These are phyloP conservation scores for Apotomis betuletana DNA, from an alignment of 2,888 invertebrate genomes.

Conservation along the genomic window DNA sequence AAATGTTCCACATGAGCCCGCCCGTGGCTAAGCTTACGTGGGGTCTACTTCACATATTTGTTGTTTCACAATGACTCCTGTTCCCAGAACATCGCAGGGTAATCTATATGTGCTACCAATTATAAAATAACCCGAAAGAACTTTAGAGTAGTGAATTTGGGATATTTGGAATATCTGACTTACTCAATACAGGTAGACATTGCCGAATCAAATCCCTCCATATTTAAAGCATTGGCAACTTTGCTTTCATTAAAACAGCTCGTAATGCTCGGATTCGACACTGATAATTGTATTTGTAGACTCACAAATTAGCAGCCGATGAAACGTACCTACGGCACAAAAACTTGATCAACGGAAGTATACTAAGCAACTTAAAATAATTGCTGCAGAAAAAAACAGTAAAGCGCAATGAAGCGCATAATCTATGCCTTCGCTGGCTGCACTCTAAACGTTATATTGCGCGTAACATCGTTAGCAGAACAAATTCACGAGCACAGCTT, in stretches of 20 bases:
- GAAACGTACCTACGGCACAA: background rate
- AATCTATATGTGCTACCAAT: too few species aligned
- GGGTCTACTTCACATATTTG: too few species aligned
- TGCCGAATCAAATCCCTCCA: too few species aligned
- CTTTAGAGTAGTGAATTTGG: too few species aligned
- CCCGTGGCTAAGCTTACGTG: too few species aligned
- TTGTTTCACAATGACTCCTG: too few species aligned
- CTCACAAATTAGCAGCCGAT: constrained; percentile 20
- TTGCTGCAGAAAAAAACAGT: constrained; percentile 27
- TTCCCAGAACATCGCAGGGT: too few species aligned
- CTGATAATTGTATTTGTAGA: constrained; percentile 12
- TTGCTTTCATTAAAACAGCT: constrained; percentile 25
- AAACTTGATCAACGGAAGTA: constrained; percentile 34
- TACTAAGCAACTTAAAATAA: constrained; percentile 30
- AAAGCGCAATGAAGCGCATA: constrained; percentile 28
- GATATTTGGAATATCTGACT: too few species aligned
- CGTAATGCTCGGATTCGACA: constrained; percentile 25
- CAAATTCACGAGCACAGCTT: constrained; percentile 58
- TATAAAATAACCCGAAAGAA: too few species aligned
- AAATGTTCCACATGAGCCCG: too few species aligned
- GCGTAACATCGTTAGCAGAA: constrained; percentile 44
- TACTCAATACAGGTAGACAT: too few species aligned
- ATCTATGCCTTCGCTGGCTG: constrained; percentile 33
- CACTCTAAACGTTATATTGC: constrained; percentile 32
- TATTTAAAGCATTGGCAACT: too few species aligned